Percentiles rank a stretch among this genome's conserved stretches.
Evolutionary conservation across 2,113 vertebrate species (phyloP).

Genomic region (Manacus vitellinus): DNA sequence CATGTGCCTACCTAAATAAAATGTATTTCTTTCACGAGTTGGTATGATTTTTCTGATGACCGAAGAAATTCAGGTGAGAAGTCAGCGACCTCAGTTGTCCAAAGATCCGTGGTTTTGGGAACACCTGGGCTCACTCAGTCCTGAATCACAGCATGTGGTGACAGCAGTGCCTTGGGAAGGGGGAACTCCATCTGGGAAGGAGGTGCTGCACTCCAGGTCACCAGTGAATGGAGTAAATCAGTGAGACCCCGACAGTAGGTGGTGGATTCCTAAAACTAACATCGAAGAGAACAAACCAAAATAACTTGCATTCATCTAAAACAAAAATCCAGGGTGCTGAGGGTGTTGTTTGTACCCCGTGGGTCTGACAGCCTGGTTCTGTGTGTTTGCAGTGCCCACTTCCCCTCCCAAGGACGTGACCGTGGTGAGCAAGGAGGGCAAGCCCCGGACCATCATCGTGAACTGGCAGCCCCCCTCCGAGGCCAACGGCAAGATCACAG

Average conservation of each 20-base stretch:
- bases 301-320: rapidly evolving
- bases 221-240: neutral
- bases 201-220: neutral
- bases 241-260: rapidly evolving
- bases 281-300: no score
- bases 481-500: slow-evolving; percentile 98
- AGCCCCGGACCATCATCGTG: slow-evolving; percentile 95
- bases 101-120: neutral
- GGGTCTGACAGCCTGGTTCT: neutral
- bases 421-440: slow-evolving; percentile 97
- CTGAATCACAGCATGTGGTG: neutral
- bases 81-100: neutral
- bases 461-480: slow-evolving; percentile 99
- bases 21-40: neutral
- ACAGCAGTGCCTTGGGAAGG: neutral
- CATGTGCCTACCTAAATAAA: rapidly evolving
- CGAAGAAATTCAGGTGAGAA: neutral
- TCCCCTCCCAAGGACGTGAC: slow-evolving; percentile 98
- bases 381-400: slow-evolving; percentile 82
- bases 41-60: neutral
- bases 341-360: neutral
- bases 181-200: neutral
- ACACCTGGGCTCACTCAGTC: neutral
- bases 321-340: neutral
- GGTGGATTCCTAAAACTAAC: no score